A percentile compares a stretch with the other conserved stretches of the same genome.
Evolutionary conservation across 2,797 vertebrate species (phyloP).

Genomic region (Hozukius guyotensis): DNA sequence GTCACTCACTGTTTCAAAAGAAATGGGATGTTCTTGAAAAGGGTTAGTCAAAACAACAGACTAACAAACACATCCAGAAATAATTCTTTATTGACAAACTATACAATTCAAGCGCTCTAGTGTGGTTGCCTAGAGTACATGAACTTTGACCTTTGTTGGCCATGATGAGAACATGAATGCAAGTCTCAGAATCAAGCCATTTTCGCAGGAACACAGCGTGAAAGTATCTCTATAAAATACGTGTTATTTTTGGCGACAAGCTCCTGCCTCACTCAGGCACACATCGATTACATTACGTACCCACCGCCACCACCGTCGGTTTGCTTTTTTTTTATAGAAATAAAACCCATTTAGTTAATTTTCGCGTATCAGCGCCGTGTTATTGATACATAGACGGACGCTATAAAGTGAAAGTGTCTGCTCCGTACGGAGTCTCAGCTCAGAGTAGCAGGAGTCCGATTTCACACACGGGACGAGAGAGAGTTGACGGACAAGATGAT

Average conservation of each 20-base stretch:
- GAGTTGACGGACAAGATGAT: too few species aligned
- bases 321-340: too few species aligned
- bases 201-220: conserved; percentile 59
- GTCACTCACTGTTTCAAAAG: too few species aligned
- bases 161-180: not conserved
- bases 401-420: too few species aligned
- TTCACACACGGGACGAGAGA: too few species aligned
- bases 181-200: conserved; percentile 13
- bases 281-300: too few species aligned
- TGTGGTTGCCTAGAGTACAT: not conserved
- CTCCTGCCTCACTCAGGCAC: conserved; percentile 83
- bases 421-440: too few species aligned
- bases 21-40: not conserved
- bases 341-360: too few species aligned
- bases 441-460: too few species aligned
- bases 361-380: fast-evolving
- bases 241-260: conserved; percentile 87
- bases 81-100: conserved; percentile 64
- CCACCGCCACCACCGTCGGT: too few species aligned
- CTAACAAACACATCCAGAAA: not conserved
- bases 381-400: too few species aligned
- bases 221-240: conserved; percentile 90
- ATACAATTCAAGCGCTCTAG: conserved; percentile 14
- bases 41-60: too few species aligned
- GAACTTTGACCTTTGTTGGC: not conserved